Base-by-base conservation (phyloP, 2,797 vertebrate genomes). In the Prunella strophiata region DNA sequence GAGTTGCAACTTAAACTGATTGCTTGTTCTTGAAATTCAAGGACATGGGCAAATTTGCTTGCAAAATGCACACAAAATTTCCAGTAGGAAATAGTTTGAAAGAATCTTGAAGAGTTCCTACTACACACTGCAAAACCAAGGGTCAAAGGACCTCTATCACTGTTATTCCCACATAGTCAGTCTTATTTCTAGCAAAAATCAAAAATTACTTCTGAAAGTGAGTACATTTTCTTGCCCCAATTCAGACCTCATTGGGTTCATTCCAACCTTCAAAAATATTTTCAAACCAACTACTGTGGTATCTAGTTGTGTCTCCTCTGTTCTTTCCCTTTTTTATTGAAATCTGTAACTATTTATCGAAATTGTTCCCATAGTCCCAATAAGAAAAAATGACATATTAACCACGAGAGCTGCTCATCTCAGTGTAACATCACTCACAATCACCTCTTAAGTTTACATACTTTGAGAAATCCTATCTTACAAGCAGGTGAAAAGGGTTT, bases 401-500 rank as follows among this genome's bases (percentile, higher is more conserved):
- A 61, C 27, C 48, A 61, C 0, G 0, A 71, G 59, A 62, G 36
- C 40, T 32, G 22, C 16, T 91, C 47, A 52, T 70, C 29, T 80
- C 54, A 52, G n/a, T 15, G 9, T 36, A 52, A 63, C 38, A 48
- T 63, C 21, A 45, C 14, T 73, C 16, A 32, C n/a, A 65, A 57
- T 21, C 13, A 54, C 48, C 40, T 77, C 78, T 65, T 58, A 29
- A 85, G 43, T 91, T 91, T 40, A 70, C 26, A 2, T 78, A 55
- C 76, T 78, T 86, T 62, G 32, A 78, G 43, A 89, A 77, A 80
- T 38, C 27, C 38, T 63, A n/a, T 36, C 27, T 91, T 73, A 72
- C 10, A 68, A 88, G 52, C 26, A n/a, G n/a, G 50, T 58, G 21
- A 72, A 92, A 81, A 95, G 58, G 61, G 43, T 70, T 94, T 95